A percentile compares a stretch with the other conserved stretches of the same genome.
These are phyloP conservation scores for Calonectris borealis DNA, from an alignment of 2,113 vertebrate species.

Conservation along the genomic window DNA sequence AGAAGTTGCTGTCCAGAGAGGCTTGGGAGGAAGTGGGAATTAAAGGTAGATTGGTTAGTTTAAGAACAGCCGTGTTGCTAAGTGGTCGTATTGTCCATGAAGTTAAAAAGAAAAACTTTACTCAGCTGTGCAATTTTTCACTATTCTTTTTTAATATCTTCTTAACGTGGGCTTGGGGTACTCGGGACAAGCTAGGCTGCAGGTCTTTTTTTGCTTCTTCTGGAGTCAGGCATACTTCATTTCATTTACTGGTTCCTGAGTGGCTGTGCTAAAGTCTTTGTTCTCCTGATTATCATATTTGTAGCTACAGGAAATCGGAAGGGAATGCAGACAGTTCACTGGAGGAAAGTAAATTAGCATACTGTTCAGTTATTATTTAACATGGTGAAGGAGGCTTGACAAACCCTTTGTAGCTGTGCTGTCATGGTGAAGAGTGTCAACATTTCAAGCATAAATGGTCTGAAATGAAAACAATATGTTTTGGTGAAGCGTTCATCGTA, in stretches of 20 bases:
- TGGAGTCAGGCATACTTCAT: background rate
- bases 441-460: background rate
- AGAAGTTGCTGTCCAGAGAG: slow-evolving; percentile 62
- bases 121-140: background rate
- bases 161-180: background rate
- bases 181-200: background rate
- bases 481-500: background rate
- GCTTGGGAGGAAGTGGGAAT: slow-evolving; percentile 64
- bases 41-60: slow-evolving; percentile 35
- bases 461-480: background rate
- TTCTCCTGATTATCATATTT: slow-evolving; percentile 65
- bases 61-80: background rate
- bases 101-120: background rate
- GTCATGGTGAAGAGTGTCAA: slow-evolving; percentile 34
- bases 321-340: slow-evolving; percentile 52
- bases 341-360: slow-evolving; percentile 55
- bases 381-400: background rate
- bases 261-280: slow-evolving; percentile 58
- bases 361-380: slow-evolving; percentile 30
- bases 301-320: slow-evolving; percentile 63
- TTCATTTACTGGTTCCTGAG: background rate
- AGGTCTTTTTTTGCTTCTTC: background rate
- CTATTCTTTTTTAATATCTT: background rate
- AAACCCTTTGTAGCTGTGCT: slow-evolving; percentile 19
- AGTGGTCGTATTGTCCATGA: background rate